Evolutionary conservation across 2,113 vertebrate species (phyloP), one percentile per base, ranked within the genome.

Genomic region (Electrona antarctica): DNA sequence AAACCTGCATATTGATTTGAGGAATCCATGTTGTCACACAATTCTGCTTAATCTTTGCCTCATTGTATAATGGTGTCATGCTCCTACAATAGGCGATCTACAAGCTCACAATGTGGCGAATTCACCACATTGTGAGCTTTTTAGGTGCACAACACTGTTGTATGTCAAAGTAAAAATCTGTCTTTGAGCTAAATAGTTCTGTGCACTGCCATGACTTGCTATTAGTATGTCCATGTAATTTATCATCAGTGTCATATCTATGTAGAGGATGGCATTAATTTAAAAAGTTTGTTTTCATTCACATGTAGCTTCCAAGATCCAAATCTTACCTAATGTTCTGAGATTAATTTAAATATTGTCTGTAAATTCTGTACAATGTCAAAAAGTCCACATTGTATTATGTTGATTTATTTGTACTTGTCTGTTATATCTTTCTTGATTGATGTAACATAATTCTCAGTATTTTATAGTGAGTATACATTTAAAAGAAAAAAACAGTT

Each of bases 361-460:
- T 84, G 81, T 91, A 88, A 86, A 88, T 85, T 80, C 75, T 92
- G 78, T 88, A 78, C 13, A 69, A 83, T 88, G 80, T 81, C 73
- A 59, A 70, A 67, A 78, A 75, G 83, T 81, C 79, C 80, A 76
- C 61, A 69, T 74, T 81, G 87, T 91, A 85, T 90, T 92, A 87
- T 77, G 74, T 75, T 76, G 65, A 84, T 86, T 86, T 85, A 75
- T 82, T 89, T 88, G 83, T 89, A 81, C 75, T 78, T 79, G 69
- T 51, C 2, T 77, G 74, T 88, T 87, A 87, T 81, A 79, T 89
- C 83, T 81, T 47, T 89, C 83, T 81, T 47, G 57, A 77, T 71
- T 71, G 83, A 88, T 88, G 82, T 87, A 88, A 90, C 88, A 82
- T 83, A 82, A 63, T 71, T 88, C 79, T 89, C 90, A 92, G 91